These are phyloP conservation scores for Conus ventricosus DNA, from an alignment of 1,140 invertebrate species.

Conservation along the genomic window DNA sequence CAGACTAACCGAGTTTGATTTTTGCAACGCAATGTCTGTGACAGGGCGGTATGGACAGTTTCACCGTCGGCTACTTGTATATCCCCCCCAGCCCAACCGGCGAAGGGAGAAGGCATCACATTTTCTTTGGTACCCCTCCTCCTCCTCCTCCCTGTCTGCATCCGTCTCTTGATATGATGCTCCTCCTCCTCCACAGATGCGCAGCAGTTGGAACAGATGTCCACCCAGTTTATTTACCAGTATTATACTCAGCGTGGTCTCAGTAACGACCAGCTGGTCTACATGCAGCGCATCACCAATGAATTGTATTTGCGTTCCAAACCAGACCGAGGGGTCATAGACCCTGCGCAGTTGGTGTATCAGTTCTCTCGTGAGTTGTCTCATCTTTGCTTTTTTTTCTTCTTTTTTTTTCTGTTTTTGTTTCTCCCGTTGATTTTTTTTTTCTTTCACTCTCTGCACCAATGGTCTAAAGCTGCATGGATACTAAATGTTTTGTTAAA, in stretches of 20 bases:
- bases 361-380: conserved; percentile 72
- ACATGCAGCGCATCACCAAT: conserved; percentile 70
- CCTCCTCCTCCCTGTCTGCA: not conserved
- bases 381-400: not conserved
- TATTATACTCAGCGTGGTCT: conserved; percentile 66
- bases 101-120: not conserved
- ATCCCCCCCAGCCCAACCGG: not conserved
- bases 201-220: conserved; percentile 66
- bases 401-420: not conserved
- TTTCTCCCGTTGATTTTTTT: not conserved
- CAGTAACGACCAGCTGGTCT: conserved; percentile 68
- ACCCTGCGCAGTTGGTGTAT: conserved; percentile 70
- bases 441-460: not conserved
- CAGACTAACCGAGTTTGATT: no score
- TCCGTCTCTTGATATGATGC: not conserved
- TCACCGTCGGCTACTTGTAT: no score
- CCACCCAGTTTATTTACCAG: conserved; percentile 70
- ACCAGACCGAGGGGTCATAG: conserved; percentile 58
- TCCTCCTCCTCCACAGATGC: conserved; percentile 61
- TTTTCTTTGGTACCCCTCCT: not conserved
- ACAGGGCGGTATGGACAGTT: no score
- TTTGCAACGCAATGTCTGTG: no score
- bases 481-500: not conserved
- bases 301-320: conserved; percentile 66
- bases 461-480: not conserved